phyloP scores from a whole-genome alignment of 2,888 invertebrate species.

The Epirrhoe tristata region DNA sequence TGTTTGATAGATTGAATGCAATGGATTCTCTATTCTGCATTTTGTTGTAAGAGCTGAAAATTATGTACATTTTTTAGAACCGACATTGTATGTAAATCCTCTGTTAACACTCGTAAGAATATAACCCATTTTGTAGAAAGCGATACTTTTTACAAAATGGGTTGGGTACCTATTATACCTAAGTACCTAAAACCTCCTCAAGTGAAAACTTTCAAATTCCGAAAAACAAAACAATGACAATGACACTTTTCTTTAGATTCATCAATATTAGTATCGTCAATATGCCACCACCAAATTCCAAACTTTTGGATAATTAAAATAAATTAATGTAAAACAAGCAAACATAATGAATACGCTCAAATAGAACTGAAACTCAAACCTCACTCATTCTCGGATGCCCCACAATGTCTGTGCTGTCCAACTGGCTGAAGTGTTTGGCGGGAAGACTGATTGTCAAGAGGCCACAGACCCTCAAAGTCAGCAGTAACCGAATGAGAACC shows the following conservation, averaged over 20 bases:
- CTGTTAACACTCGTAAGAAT: too few relatives aligned
- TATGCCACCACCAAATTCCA: constrained; percentile 53
- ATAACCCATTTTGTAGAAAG: too few relatives aligned
- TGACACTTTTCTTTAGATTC: constrained; percentile 40
- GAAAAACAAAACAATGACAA: constrained; percentile 44
- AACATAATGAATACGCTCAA: constrained; percentile 56
- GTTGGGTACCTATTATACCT: too few relatives aligned
- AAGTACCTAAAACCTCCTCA: not conserved
- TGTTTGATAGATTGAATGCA: too few relatives aligned
- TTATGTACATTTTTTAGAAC: too few relatives aligned
- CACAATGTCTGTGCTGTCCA: constrained; percentile 62
- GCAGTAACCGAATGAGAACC: constrained; percentile 45
- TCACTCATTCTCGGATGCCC: constrained; percentile 52
- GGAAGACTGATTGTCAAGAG: constrained; percentile 48
- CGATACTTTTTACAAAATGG: not conserved
- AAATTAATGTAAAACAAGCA: constrained; percentile 47
- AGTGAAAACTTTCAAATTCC: constrained; percentile 48
- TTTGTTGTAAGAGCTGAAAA: too few relatives aligned
- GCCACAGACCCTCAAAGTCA: constrained; percentile 40
- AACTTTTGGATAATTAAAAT: constrained; percentile 43
- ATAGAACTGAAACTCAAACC: constrained; percentile 36
- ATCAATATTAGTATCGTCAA: constrained; percentile 50
- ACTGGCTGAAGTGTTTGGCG: constrained; percentile 54
- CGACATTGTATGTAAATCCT: too few relatives aligned
- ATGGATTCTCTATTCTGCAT: too few relatives aligned